These are phyloP conservation scores for Trichosurus vulpecula DNA, from an alignment of 2,797 vertebrate genomes.

Conservation along the genomic window DNA sequence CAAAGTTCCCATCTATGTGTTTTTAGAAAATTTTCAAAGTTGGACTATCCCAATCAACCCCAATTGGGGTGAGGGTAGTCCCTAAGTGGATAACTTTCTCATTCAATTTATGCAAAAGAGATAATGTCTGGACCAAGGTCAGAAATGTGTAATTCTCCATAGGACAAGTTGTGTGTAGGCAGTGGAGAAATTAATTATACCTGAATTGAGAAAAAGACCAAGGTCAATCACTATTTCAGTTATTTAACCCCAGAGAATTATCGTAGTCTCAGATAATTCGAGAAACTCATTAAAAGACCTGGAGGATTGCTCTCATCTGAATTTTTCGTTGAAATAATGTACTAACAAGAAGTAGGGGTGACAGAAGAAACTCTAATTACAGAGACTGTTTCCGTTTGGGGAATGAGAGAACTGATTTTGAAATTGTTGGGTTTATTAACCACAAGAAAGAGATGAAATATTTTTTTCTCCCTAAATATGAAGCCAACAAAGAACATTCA, in stretches of 20 bases:
- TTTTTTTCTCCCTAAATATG: background rate
- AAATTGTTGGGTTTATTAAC: slow-evolving; percentile 49
- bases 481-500: slow-evolving; percentile 15
- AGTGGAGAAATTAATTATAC: slow-evolving; percentile 82
- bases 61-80: slow-evolving; percentile 76
- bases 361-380: slow-evolving; percentile 62
- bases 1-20: slow-evolving; percentile 72
- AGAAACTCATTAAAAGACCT: slow-evolving; percentile 82
- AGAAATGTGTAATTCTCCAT: slow-evolving; percentile 78
- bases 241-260: slow-evolving; percentile 81
- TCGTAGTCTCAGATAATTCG: slow-evolving; percentile 72
- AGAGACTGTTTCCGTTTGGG: slow-evolving; percentile 19
- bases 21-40: slow-evolving; percentile 73
- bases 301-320: slow-evolving; percentile 76
- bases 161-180: slow-evolving; percentile 69
- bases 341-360: slow-evolving; percentile 63
- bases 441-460: background rate
- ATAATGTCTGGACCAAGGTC: slow-evolving; percentile 80
- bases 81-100: slow-evolving; percentile 71
- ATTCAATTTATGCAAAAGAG: slow-evolving; percentile 82
- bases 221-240: slow-evolving; percentile 82
- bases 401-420: slow-evolving; percentile 46
- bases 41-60: slow-evolving; percentile 76
- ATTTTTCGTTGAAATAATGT: slow-evolving; percentile 74
- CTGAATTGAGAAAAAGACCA: slow-evolving; percentile 57